phyloP scores from a whole-genome alignment of 2,888 invertebrate genomes.

The Lepidonotus clava region DNA sequence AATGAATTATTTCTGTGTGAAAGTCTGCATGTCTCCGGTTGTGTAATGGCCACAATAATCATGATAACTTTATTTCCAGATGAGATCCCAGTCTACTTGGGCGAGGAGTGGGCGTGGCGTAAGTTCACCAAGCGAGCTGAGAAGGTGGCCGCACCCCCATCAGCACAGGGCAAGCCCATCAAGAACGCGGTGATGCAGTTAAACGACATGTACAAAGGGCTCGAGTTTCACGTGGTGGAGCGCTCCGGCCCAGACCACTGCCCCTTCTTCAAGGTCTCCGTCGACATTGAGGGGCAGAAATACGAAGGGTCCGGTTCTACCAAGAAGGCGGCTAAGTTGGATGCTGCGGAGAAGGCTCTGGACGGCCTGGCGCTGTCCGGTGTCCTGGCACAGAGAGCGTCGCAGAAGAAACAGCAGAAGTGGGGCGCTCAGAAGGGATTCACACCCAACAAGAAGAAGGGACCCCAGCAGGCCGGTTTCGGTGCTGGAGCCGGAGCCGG shows the following conservation, averaged over 20 bases:
- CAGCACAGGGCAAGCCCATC: background rate
- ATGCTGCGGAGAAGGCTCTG: slow-evolving; percentile 18
- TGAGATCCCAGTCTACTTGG: slow-evolving; percentile 28
- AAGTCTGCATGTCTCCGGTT: too few relatives aligned
- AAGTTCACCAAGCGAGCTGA: slow-evolving; percentile 34
- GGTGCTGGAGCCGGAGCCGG: too few relatives aligned
- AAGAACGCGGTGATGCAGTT: slow-evolving; percentile 42
- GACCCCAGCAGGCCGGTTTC: background rate
- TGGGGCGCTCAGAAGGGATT: slow-evolving; percentile 19
- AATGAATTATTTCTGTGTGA: too few relatives aligned
- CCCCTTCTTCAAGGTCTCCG: slow-evolving; percentile 38
- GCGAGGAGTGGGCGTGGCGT: slow-evolving; percentile 31
- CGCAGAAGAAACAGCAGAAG: slow-evolving; percentile 8
- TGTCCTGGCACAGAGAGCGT: background rate
- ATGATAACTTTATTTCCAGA: slow-evolving; percentile 8
- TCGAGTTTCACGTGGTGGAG: slow-evolving; percentile 20
- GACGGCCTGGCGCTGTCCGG: slow-evolving; percentile 8
- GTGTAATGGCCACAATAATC: background rate
- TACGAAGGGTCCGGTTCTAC: background rate
- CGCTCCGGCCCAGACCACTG: slow-evolving; percentile 43
- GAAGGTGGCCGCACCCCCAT: background rate
- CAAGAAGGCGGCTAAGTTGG: slow-evolving; percentile 27
- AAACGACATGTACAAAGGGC: slow-evolving; percentile 47
- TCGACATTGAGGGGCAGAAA: slow-evolving; percentile 18
- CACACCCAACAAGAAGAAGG: background rate